Conservation (phyloP, 2,888 invertebrate species). For the Zelleria hepariella region DNA sequence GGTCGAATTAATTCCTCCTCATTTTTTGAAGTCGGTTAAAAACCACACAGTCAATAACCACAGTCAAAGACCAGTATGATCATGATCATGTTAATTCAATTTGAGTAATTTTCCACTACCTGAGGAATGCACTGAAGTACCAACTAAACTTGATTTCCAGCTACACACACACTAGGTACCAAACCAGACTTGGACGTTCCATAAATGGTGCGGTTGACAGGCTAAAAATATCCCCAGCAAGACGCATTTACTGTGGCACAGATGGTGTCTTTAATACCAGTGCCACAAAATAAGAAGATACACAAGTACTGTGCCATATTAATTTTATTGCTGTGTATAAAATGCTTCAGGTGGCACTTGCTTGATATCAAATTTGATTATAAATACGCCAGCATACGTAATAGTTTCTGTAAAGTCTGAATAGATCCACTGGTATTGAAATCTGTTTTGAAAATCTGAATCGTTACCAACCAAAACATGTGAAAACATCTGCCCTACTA, state of each 20-base stretch:
- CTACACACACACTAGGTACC: neutral
- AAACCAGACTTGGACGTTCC: neutral
- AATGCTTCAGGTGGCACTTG: too few species aligned
- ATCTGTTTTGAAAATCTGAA: too few species aligned
- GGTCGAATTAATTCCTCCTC: too few species aligned
- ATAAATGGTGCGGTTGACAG: neutral
- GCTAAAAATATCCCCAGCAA: neutral
- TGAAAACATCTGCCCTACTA: too few species aligned
- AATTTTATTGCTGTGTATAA: too few species aligned
- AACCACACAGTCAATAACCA: neutral
- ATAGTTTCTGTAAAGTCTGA: too few species aligned
- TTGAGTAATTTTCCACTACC: neutral
- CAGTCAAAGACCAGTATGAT: neutral
- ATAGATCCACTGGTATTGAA: too few species aligned
- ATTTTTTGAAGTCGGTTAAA: too few species aligned
- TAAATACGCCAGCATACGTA: too few species aligned
- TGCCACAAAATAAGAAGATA: neutral
- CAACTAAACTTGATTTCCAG: neutral
- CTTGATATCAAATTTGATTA: too few species aligned
- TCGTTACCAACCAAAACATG: too few species aligned
- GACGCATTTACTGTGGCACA: neutral
- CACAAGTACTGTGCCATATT: neutral
- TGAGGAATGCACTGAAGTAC: neutral
- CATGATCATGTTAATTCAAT: neutral
- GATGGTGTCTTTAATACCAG: neutral